phyloP scores from a whole-genome alignment of 2,888 invertebrate genomes.

The Sminthurides aquaticus region DNA sequence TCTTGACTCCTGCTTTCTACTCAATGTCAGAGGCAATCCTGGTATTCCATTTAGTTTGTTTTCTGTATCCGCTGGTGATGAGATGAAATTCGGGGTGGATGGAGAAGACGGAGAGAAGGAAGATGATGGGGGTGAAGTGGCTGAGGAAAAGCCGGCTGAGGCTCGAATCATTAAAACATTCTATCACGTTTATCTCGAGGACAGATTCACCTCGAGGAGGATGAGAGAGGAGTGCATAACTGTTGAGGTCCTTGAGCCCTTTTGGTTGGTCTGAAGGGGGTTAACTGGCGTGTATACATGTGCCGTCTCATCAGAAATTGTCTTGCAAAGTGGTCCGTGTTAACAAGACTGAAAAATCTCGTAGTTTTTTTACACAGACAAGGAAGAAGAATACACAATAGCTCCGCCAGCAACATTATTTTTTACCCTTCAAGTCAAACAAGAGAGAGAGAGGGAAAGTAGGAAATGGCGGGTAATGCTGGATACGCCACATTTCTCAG shows the following conservation, averaged over 20 bases:
- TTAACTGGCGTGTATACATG: not conserved
- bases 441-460: no score
- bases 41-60: not conserved
- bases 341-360: not conserved
- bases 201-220: constrained; percentile 13
- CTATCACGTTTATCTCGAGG: constrained; percentile 30
- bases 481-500: no score
- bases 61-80: no score
- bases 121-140: constrained; percentile 18
- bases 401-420: not conserved
- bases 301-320: not conserved
- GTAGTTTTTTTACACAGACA: no score
- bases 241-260: constrained; percentile 4
- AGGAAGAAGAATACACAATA: no score
- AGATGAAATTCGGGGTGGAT: not conserved
- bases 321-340: not conserved
- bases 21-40: not conserved
- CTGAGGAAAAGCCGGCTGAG: constrained; percentile 1
- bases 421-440: not conserved
- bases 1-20: not conserved
- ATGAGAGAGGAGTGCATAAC: not conserved
- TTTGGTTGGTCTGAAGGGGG: constrained; percentile 5
- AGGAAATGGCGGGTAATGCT: no score
- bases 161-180: constrained; percentile 1
- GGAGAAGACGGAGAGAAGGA: no score